Conservation (phyloP, 2,113 vertebrate genomes). For the Solea solea region DNA sequence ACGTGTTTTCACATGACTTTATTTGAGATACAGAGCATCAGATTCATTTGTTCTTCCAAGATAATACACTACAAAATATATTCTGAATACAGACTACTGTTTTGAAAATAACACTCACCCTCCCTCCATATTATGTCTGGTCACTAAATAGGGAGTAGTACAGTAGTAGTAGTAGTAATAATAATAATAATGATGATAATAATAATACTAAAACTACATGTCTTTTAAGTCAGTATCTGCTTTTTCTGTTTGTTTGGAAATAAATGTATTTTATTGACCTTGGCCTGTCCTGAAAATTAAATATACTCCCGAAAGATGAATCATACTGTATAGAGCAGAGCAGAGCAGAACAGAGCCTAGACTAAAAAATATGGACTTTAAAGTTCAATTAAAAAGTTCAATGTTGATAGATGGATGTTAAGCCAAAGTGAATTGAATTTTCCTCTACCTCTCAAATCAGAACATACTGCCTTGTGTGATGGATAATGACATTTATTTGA, state of each 20-base stretch:
- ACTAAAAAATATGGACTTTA: slow-evolving; percentile 53
- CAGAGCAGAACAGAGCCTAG: slow-evolving; percentile 6
- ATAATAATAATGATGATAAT: too few species aligned
- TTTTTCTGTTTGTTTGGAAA: neutral
- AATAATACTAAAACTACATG: too few species aligned
- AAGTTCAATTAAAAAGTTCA: slow-evolving; percentile 58
- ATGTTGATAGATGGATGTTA: slow-evolving; percentile 73
- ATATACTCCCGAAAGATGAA: too few species aligned
- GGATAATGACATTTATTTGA: slow-evolving; percentile 79
- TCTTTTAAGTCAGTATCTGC: neutral
- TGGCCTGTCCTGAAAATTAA: neutral
- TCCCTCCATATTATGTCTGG: too few species aligned
- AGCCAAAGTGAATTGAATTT: slow-evolving; percentile 70
- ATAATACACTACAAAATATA: too few species aligned
- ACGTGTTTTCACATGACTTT: too few species aligned
- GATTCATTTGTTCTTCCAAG: too few species aligned
- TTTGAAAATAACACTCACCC: too few species aligned
- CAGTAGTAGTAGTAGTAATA: too few species aligned
- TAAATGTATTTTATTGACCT: neutral
- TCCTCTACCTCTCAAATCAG: slow-evolving; percentile 61
- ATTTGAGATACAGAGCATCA: too few species aligned
- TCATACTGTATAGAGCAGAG: neutral
- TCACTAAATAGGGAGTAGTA: too few species aligned
- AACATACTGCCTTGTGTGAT: slow-evolving; percentile 65
- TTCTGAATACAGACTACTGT: too few species aligned